Base-by-base conservation (phyloP, 2,888 invertebrate genomes). In the Monopis laevigella region DNA sequence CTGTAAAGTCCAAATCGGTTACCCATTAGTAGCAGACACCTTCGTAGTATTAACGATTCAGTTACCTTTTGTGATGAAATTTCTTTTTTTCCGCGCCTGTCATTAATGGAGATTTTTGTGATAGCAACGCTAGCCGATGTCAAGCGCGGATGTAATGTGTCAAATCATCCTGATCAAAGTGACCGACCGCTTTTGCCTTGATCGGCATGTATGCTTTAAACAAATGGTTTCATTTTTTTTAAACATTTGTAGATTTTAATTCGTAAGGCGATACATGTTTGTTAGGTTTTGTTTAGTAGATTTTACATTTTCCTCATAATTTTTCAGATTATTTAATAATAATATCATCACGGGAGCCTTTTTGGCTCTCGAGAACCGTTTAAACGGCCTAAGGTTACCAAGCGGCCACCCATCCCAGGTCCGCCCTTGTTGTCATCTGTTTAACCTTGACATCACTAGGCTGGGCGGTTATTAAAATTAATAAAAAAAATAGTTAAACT, bases 1-100 rank as follows among this genome's bases (percentile, higher is more conserved):
- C 17, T 32, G 7, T 32, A 4, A 32, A 7, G 2, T 32, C 14
- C 13, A 14, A 17, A 17, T 40, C 44, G 55, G 53, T 63, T 51
- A 55, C 68, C 73, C 69, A 75, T 77, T 75, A 77, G 74, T 66
- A 74, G 69, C 65, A 55, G 61, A 63, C 70, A 72, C 68, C 71
- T 67, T 68, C 63, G 67, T 69, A 24, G 70, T 43, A 71, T 73
- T 73, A 71, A 71, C 71, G 65, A 72, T 66, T 65, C 67, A 68
- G 59, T 60, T 51, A 48, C 55, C 66, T 64, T 66, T 72, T 70
- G 67, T 71, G 62, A 63, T 65, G 55, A 70, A 38, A 58, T 65
- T 40, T 28, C 28, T 40, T 68, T 51, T 73, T 70, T 68, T 69
- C 63, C 62, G 59, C 62, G 62, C 57, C 64, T 71, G 71, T 72